These are phyloP conservation scores for Trachurus trachurus DNA, from an alignment of 2,797 vertebrate genomes.

Conservation along the genomic window DNA sequence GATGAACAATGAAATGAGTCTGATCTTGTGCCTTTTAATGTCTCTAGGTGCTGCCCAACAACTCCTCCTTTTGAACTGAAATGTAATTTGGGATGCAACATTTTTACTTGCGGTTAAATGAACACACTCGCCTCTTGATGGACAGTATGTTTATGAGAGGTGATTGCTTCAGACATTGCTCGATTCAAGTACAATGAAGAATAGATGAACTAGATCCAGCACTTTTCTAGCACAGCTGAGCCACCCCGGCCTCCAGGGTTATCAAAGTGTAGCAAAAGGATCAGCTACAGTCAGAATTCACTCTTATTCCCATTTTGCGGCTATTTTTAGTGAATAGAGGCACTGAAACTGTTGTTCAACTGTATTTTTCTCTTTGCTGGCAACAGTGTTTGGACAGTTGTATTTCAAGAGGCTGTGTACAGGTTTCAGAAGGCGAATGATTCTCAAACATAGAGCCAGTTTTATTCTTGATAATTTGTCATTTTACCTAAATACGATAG, in stretches of 20 bases:
- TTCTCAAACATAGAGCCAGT: too few relatives aligned
- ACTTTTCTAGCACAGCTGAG: slow-evolving; percentile 64
- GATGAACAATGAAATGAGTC: slow-evolving; percentile 2
- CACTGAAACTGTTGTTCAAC: slow-evolving; percentile 20
- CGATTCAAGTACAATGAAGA: slow-evolving; percentile 43
- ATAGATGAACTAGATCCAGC: slow-evolving; percentile 45
- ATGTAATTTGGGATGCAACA: background rate
- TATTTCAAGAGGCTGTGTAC: background rate
- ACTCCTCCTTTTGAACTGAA: background rate
- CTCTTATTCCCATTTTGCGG: slow-evolving; percentile 43
- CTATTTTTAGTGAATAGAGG: slow-evolving; percentile 47
- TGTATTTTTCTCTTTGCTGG: slow-evolving; percentile 23
- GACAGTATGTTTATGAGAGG: slow-evolving; percentile 36
- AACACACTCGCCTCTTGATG: slow-evolving; percentile 21
- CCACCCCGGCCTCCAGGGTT: slow-evolving; percentile 35
- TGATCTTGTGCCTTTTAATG: slow-evolving; percentile 3
- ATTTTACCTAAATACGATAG: too few relatives aligned
- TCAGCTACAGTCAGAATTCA: slow-evolving; percentile 47
- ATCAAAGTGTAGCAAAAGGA: slow-evolving; percentile 57
- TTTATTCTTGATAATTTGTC: too few relatives aligned
- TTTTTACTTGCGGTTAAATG: slow-evolving; percentile 13
- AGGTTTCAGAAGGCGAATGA: background rate
- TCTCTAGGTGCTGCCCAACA: background rate
- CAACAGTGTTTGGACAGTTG: background rate
- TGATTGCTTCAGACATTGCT: slow-evolving; percentile 34